These are phyloP conservation scores for Euura saliciscinereae DNA, from an alignment of 1,140 invertebrate species.

Conservation along the genomic window DNA sequence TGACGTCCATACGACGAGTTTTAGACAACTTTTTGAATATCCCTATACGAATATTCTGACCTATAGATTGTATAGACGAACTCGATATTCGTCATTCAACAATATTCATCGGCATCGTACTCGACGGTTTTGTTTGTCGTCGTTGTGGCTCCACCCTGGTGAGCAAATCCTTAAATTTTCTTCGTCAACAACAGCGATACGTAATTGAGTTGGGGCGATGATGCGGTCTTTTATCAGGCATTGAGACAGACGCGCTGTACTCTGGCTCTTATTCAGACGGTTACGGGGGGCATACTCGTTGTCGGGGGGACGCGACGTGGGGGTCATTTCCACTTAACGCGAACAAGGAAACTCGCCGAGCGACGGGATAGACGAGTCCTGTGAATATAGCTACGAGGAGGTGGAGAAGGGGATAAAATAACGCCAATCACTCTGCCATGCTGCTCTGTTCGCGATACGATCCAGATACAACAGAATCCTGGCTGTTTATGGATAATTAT, in stretches of 20 bases:
- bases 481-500: no score
- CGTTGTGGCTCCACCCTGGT: neutral
- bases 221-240: neutral
- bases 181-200: neutral
- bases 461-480: neutral
- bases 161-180: neutral
- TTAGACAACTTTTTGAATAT: no score
- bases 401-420: neutral
- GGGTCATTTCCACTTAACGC: conserved; percentile 5
- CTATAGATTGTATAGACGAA: no score
- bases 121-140: neutral
- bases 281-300: neutral
- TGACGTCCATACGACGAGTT: no score
- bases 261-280: neutral
- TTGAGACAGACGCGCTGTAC: neutral
- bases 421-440: conserved; percentile 1
- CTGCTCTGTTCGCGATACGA: neutral
- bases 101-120: no score
- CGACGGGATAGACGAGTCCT: neutral
- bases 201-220: neutral
- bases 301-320: neutral
- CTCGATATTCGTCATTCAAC: no score
- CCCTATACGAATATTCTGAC: no score
- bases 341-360: neutral
- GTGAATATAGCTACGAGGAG: neutral